Conservation (phyloP, 1,140 invertebrate species). For the Zeugodacus cucurbitae region DNA sequence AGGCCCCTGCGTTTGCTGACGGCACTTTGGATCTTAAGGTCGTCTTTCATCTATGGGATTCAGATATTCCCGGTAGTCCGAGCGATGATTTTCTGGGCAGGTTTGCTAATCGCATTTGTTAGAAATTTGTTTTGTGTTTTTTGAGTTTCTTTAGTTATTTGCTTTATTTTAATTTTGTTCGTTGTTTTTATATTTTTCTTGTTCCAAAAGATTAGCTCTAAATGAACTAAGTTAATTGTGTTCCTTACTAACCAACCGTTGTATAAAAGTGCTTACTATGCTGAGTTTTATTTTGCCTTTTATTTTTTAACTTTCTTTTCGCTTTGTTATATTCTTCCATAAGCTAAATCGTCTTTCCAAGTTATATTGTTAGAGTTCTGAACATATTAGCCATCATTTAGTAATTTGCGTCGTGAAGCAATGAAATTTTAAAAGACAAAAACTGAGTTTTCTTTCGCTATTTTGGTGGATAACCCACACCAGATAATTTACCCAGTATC, state of each 20-base stretch:
- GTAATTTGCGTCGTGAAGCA: too few relatives aligned
- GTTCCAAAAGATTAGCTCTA: background rate
- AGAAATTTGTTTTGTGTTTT: background rate
- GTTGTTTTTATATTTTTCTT: background rate
- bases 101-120: constrained; percentile 56
- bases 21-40: constrained; percentile 77
- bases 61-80: constrained; percentile 80
- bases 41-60: constrained; percentile 83
- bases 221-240: too few relatives aligned
- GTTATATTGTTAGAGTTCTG: too few relatives aligned
- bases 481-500: too few relatives aligned
- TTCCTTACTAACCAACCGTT: background rate
- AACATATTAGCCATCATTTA: too few relatives aligned
- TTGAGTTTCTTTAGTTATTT: background rate
- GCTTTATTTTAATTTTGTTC: background rate
- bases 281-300: too few relatives aligned
- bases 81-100: constrained; percentile 89
- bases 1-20: constrained; percentile 75
- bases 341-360: too few relatives aligned
- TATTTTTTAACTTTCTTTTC: too few relatives aligned
- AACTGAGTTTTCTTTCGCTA: too few relatives aligned
- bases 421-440: too few relatives aligned
- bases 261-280: background rate
- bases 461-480: too few relatives aligned
- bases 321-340: too few relatives aligned